These are phyloP conservation scores for Solea solea DNA, from an alignment of 2,113 vertebrate genomes.

Conservation along the genomic window DNA sequence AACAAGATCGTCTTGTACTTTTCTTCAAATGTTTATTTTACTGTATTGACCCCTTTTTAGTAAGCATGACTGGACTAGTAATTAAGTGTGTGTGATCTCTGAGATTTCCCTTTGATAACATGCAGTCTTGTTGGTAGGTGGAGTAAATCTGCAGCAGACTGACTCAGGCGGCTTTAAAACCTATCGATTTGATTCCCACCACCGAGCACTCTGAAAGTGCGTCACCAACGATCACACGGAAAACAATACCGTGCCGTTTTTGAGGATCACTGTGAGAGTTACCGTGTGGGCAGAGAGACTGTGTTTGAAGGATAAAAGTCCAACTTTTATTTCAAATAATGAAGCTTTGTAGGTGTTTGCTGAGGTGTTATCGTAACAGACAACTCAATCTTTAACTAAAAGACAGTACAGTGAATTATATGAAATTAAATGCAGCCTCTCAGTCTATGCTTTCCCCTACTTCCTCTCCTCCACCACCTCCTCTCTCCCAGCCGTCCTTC, in stretches of 20 bases:
- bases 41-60: conserved; percentile 5
- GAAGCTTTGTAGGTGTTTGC: neutral
- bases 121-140: neutral
- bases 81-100: neutral
- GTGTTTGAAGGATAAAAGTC: conserved; percentile 11
- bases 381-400: too few relatives aligned
- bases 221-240: conserved; percentile 57
- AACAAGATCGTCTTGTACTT: conserved; percentile 10
- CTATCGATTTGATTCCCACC: neutral
- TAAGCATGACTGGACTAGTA: neutral
- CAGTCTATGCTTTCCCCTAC: conserved; percentile 9
- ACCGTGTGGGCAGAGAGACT: neutral
- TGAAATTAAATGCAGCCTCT: conserved; percentile 34
- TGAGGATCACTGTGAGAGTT: neutral
- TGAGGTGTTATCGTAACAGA: neutral
- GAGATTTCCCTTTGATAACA: conserved; percentile 15
- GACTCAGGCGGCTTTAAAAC: neutral
- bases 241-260: conserved; percentile 31
- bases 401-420: conserved; percentile 16
- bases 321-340: conserved; percentile 8
- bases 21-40: neutral
- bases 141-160: conserved; percentile 34
- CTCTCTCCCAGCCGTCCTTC: conserved; percentile 34
- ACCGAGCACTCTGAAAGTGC: conserved; percentile 35
- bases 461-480: conserved; percentile 24